These are phyloP conservation scores for Picus viridis DNA, from an alignment of 2,797 vertebrate species.

Conservation along the genomic window DNA sequence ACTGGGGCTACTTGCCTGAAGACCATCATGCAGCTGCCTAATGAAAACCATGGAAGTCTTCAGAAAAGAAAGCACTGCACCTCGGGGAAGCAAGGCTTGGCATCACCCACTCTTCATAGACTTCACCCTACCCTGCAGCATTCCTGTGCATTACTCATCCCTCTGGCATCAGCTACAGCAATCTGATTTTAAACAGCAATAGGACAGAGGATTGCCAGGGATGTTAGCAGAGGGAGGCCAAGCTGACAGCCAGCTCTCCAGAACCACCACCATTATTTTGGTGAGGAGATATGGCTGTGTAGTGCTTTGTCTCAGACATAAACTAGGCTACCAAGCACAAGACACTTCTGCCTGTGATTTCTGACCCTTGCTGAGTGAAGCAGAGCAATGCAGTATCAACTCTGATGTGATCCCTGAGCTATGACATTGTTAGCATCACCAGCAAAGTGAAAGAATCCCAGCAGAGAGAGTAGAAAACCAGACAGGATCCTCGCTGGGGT, in stretches of 20 bases:
- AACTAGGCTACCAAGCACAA: not conserved
- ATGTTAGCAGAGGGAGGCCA: not conserved
- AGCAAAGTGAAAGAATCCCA: not conserved
- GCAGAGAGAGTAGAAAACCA: not conserved
- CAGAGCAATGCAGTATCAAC: not conserved
- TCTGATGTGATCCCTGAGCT: not conserved
- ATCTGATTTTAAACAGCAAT: not conserved
- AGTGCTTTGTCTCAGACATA: not conserved
- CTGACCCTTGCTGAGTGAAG: not conserved
- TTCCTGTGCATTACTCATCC: not conserved
- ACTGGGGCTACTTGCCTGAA: not conserved
- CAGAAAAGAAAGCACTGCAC: not conserved
- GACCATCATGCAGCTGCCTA: not conserved
- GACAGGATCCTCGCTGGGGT: rapidly evolving
- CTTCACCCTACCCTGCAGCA: not conserved
- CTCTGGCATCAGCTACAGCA: not conserved
- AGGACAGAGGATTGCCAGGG: not conserved
- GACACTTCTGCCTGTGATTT: not conserved
- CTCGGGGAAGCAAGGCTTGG: not conserved
- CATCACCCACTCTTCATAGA: not conserved
- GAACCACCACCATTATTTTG: not conserved
- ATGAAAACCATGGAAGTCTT: conserved; percentile 32
- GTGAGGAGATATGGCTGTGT: not conserved
- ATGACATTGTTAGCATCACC: rapidly evolving
- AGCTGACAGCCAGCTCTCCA: not conserved